Evolutionary conservation across 2,888 invertebrate genomes (phyloP).

Genomic region (Andricus quercusramuli): DNA sequence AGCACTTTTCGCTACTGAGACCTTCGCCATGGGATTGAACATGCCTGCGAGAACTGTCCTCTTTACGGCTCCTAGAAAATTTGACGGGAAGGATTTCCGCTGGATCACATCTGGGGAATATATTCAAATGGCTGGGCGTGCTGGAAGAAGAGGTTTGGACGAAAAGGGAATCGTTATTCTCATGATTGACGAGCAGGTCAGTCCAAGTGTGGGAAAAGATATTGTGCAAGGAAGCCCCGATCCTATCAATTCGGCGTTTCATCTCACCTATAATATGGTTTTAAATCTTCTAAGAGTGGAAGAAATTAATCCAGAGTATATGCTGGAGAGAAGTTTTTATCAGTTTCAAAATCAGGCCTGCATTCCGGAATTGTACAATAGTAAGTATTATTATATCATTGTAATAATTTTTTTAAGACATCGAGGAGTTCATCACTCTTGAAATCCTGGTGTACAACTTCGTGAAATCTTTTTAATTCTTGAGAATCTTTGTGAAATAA

Average conservation of each 20-base stretch:
- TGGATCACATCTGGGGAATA: constrained; percentile 99
- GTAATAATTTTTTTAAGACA: background rate
- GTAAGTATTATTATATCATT: constrained; percentile 80
- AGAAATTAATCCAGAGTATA: constrained; percentile 99
- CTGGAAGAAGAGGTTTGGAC: constrained; percentile 97
- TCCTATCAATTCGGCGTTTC: constrained; percentile 99
- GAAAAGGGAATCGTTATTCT: constrained; percentile 98
- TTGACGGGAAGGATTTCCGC: constrained; percentile 96
- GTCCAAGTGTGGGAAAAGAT: constrained; percentile 86
- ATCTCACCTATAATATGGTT: constrained; percentile 99
- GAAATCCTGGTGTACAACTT: no score
- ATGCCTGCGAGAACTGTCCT: constrained; percentile 99
- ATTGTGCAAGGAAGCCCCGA: constrained; percentile 96
- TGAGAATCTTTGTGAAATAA: no score
- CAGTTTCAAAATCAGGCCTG: constrained; percentile 99
- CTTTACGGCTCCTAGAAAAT: constrained; percentile 97
- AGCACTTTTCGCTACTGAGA: constrained; percentile 99
- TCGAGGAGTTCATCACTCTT: no score
- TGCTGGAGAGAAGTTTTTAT: constrained; percentile 98
- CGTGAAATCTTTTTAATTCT: background rate
- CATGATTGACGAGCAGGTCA: constrained; percentile 98
- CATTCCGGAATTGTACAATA: constrained; percentile 93
- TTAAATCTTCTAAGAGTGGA: constrained; percentile 97
- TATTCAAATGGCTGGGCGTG: constrained; percentile 99
- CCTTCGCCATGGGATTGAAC: constrained; percentile 99